A percentile compares a stretch with the other conserved stretches of the same genome.
Conservation (phyloP, 2,888 invertebrate genomes). For the Tenthredo notha region DNA sequence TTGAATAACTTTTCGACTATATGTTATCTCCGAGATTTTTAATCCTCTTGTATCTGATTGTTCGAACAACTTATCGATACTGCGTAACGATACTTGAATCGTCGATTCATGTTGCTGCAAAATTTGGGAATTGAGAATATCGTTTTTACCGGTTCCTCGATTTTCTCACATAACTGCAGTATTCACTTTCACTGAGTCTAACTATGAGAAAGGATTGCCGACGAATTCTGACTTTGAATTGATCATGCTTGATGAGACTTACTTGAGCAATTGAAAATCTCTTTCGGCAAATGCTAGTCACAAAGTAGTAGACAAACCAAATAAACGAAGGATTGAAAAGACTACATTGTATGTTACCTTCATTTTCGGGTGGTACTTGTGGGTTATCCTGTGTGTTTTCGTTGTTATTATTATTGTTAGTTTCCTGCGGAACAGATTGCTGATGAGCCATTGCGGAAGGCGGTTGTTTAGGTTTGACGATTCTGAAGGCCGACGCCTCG, state of each 20-base stretch:
- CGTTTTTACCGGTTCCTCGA: not conserved
- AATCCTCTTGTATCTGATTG: not conserved
- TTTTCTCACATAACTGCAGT: not conserved
- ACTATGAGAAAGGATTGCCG: not conserved
- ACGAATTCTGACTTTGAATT: not conserved
- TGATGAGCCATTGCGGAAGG: slow-evolving; percentile 67
- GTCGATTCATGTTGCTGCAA: not conserved
- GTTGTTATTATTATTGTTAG: slow-evolving; percentile 71
- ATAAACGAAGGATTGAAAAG: not conserved
- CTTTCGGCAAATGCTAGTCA: not conserved
- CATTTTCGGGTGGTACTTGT: slow-evolving; percentile 67
- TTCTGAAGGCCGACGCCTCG: slow-evolving; percentile 76
- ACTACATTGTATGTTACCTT: slow-evolving; percentile 63
- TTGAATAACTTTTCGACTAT: not conserved
- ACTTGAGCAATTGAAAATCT: not conserved
- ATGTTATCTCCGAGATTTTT: not conserved
- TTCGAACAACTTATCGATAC: not conserved
- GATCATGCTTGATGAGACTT: not conserved
- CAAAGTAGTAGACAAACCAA: too few relatives aligned
- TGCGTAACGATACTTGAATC: not conserved
- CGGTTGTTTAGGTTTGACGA: slow-evolving; percentile 76
- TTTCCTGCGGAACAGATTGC: slow-evolving; percentile 67
- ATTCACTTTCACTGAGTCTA: not conserved
- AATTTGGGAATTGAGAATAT: not conserved
- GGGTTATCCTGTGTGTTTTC: slow-evolving; percentile 70